A percentile compares a stretch with the other conserved stretches of the same genome.
phyloP scores from a whole-genome alignment of 2,113 vertebrate genomes.

The Nyctereutes procyonoides region DNA sequence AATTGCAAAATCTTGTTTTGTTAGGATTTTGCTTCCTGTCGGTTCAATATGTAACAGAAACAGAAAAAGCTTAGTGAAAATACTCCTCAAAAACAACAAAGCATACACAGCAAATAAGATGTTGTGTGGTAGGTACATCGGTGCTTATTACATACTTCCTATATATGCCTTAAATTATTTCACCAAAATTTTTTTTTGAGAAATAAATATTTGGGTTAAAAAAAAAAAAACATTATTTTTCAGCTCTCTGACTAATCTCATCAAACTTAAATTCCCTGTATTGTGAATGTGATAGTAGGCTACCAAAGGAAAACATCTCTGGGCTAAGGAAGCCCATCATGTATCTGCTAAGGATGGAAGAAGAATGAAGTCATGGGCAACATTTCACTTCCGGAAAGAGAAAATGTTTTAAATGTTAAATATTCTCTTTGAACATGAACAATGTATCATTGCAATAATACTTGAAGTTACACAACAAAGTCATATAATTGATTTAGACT shows the following conservation, averaged over 20 bases:
- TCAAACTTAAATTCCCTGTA: constrained; percentile 1
- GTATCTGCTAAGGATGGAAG: background rate
- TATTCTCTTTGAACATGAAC: background rate
- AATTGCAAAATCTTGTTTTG: background rate
- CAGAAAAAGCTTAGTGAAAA: background rate
- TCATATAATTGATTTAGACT: background rate
- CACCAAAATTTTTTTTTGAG: background rate
- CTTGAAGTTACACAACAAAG: background rate
- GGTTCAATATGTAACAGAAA: constrained; percentile 12
- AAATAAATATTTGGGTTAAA: background rate
- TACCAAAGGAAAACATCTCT: background rate
- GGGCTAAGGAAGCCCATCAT: background rate
- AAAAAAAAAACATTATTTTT: background rate
- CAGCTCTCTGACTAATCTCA: background rate
- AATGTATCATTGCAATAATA: background rate
- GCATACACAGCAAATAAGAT: background rate
- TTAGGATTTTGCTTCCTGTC: background rate
- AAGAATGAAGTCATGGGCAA: background rate
- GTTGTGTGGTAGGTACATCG: background rate
- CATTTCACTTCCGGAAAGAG: background rate
- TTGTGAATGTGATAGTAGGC: background rate
- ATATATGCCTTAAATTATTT: background rate
- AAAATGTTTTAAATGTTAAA: background rate
- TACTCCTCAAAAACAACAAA: background rate
- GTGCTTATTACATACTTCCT: background rate